Evolutionary conservation across 2,888 invertebrate species (phyloP), one percentile per base, ranked within the genome.

Genomic region (Argyresthia goedartella): DNA sequence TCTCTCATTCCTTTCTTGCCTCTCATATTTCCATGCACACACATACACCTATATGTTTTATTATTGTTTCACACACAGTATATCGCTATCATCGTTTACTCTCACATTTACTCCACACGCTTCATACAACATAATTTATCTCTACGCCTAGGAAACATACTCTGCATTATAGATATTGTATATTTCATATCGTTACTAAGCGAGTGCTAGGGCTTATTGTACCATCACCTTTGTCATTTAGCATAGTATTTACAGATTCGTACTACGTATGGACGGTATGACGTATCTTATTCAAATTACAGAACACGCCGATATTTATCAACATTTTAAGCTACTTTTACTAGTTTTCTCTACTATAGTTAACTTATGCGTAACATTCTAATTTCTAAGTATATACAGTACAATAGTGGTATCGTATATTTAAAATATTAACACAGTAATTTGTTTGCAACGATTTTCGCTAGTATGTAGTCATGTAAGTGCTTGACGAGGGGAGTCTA

Each of bases 11-110:
- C 25, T 76, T 76, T 76, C 64, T 73, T 72, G 73, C 65, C 70
- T 72, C 64, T 82, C 82, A 81, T 81, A 69, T 69, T 67, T 75
- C 72, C 80, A 80, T 75, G 77, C 73, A 76, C 80, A 79, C 74
- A 77, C 76, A 71, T 57, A 76, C 67, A 82, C 77, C 66, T 35
- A 16, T 44, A 16, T 16, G n/a, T 25, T 36, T 69, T 64, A 62
- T 72, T 65, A 61, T 68, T 60, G 67, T 65, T 25, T 69, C 61
- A 74, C 70, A 65, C 57, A 59, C 56, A 61, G 66, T 69, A 25
- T 25, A 69, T 74, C 69, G 65, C 66, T 62, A 65, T 75, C 77
- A 78, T 74, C 65, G 69, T 64, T 63, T 46, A 6, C 33, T 33
- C n/a, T n/a, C 46, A 33, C 48, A 25, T 25, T 25, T 25, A 25